Evolutionary conservation across 2,797 vertebrate species (phyloP), one percentile per base, ranked within the genome.

Genomic region (Cyprinella venusta): DNA sequence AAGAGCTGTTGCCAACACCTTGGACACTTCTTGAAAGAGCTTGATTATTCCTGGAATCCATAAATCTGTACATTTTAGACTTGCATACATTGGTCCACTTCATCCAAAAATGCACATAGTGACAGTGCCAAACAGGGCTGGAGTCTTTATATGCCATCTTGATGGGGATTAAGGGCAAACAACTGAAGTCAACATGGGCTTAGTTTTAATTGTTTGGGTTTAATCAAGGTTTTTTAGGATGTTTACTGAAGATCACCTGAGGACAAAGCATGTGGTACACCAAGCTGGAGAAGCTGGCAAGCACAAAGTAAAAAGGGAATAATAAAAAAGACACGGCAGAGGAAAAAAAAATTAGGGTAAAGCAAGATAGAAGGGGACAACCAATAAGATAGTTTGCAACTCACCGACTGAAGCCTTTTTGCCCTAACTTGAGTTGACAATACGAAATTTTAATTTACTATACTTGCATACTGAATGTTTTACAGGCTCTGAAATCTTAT

Each of bases 41-140:
- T 83, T 8, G 10, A 45, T 40, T 64, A 75, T 63, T 59, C 74
- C 56, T 85, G 86, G 86, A 87, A 88, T 75, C 79, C 68, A 54
- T 80, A 82, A 90, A 88, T 84, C 64, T 82, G 65, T 82, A 85
- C 5, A 84, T 89, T 68, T 78, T 68, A 84, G 54, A 68, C 42
- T 33, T 19, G 71, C 75, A 33, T 21, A 79, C 83, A 75, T 38
- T 40, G 63, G 50, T 36, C 67, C 15, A 21, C 2, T 59, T 40
- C 59, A 76, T 80, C 69, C 71, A 38, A 48, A 72, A 88, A 79
- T 38, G 76, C 88, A 87, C 85, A 75, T 9, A 48, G 80, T 16
- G 36, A 50, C 70, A 48, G 61, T 45, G 64, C 42, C 61, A 64
- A 77, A 68, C 52, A 72, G 54, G 52, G 40, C n/a, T 26, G 75